Evolutionary conservation across 2,888 invertebrate genomes (phyloP).

Genomic region (Aspidiotus rigidus): DNA sequence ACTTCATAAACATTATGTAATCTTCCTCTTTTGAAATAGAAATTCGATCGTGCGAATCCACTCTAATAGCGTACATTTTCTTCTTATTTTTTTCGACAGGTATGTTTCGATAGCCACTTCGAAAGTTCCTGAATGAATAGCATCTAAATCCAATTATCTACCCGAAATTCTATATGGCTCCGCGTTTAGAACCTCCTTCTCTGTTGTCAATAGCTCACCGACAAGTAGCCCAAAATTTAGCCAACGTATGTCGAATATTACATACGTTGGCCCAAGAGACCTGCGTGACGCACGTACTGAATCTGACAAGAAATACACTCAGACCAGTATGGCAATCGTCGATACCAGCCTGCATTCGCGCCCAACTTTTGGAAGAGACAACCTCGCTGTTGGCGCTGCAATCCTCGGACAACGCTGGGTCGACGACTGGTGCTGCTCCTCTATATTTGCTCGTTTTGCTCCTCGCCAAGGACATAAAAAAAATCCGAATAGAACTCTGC

Average conservation of each 20-base stretch:
- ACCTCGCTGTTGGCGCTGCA: conserved; percentile 43
- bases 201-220: conserved; percentile 43
- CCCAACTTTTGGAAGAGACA: conserved; percentile 43
- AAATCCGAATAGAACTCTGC: conserved; percentile 44
- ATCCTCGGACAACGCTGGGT: conserved; percentile 42
- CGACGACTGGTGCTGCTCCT: conserved; percentile 44
- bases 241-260: conserved; percentile 43
- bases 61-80: not conserved
- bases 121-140: not conserved
- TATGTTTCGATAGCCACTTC: conserved; percentile 26
- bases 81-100: conserved; percentile 3
- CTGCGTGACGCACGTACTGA: conserved; percentile 42
- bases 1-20: no score
- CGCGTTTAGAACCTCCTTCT: conserved; percentile 43
- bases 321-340: conserved; percentile 44
- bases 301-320: conserved; percentile 42
- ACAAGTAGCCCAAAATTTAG: conserved; percentile 44
- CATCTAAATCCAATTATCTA: not conserved
- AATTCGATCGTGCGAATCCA: not conserved
- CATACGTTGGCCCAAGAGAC: conserved; percentile 44
- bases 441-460: conserved; percentile 43
- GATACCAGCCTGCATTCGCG: conserved; percentile 42
- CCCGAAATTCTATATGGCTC: conserved; percentile 35
- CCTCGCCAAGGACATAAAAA: conserved; percentile 43
- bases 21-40: not conserved